Conservation (phyloP, 2,113 vertebrate genomes). For the Bubo bubo region DNA sequence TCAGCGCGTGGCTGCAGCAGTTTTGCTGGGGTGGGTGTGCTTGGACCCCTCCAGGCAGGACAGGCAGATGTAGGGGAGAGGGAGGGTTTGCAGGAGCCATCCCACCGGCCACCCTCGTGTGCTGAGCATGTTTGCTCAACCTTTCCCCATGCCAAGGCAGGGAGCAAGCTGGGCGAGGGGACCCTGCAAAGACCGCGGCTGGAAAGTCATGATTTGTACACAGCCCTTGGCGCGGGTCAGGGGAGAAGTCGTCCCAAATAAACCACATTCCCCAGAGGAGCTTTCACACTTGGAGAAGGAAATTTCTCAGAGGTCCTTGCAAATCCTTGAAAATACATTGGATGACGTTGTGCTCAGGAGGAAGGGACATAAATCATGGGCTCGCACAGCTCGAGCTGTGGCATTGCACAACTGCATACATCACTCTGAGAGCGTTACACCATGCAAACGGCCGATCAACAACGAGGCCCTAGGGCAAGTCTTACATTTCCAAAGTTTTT, state of each 20-base stretch:
- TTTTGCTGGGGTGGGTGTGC: not conserved
- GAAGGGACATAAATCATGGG: not conserved
- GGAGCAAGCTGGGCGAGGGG: not conserved
- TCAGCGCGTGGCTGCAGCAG: rapidly evolving
- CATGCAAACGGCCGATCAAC: not conserved
- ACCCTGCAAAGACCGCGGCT: not conserved
- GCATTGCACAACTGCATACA: not conserved
- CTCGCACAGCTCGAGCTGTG: not conserved
- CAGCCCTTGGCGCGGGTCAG: rapidly evolving
- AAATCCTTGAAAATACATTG: not conserved
- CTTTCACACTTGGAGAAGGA: not conserved
- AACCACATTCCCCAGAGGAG: not conserved
- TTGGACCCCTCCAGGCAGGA: not conserved
- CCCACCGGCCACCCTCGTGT: rapidly evolving
- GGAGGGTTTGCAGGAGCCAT: not conserved
- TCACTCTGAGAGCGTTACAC: not conserved
- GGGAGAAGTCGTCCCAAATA: not conserved
- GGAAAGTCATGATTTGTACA: not conserved
- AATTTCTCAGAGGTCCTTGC: not conserved
- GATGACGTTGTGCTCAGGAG: not conserved
- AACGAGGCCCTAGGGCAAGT: not conserved
- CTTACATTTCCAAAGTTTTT: not conserved
- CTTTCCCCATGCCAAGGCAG: not conserved
- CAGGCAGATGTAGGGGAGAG: not conserved
- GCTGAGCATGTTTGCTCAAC: not conserved